phyloP scores from a whole-genome alignment of 1,140 invertebrate genomes.

The Campoletis sonorensis region DNA sequence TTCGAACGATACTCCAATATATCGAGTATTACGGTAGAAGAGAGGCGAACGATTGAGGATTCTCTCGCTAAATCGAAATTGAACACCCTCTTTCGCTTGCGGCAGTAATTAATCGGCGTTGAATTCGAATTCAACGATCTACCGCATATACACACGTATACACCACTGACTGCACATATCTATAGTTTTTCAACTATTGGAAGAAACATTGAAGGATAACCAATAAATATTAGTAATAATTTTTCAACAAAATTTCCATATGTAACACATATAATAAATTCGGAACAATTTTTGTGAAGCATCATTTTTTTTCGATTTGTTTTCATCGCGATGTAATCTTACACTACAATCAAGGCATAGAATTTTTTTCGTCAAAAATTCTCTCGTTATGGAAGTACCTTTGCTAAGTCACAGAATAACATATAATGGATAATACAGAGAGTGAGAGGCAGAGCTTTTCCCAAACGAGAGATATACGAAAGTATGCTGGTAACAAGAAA shows the following conservation, averaged over 20 bases:
- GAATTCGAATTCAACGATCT: conserved; percentile 42
- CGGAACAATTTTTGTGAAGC: no score
- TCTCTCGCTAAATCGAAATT: conserved; percentile 61
- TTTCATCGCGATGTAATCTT: no score
- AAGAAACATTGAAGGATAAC: background rate
- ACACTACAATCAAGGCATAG: no score
- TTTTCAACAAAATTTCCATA: background rate
- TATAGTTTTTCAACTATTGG: background rate
- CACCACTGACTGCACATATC: no score
- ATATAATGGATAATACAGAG: background rate
- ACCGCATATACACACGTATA: background rate
- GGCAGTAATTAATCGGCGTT: conserved; percentile 58
- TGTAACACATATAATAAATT: no score
- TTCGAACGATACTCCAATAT: conserved; percentile 32
- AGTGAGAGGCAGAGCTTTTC: background rate
- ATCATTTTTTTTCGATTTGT: no score
- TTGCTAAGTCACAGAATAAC: background rate
- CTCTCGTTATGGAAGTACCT: no score
- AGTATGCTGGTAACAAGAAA: background rate
- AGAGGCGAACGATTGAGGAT: conserved; percentile 39
- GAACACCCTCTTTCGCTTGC: conserved; percentile 50
- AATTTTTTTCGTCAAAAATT: no score
- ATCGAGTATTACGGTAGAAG: conserved; percentile 20
- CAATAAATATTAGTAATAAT: background rate
- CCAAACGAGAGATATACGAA: background rate